Base-by-base conservation (phyloP, 2,797 vertebrate genomes). In the Prionace glauca region DNA sequence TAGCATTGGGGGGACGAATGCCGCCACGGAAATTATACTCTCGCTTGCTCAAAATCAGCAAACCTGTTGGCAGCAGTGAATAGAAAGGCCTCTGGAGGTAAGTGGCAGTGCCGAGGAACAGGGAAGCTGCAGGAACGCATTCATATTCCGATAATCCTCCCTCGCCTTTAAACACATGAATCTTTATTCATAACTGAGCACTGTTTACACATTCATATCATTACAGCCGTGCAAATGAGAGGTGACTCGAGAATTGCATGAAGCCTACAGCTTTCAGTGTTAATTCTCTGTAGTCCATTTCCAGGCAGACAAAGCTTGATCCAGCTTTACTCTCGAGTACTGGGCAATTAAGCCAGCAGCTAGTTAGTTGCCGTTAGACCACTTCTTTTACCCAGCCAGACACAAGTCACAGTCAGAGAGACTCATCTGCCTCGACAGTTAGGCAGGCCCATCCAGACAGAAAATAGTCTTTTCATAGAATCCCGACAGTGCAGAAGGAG, bases 261-360 rank as follows among this genome's bases (percentile, higher is more conserved):
- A 90, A 65, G 87, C 87, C 87, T 90, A 65, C 56, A 90, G 29
- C 87, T 62, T 90, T 90, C 29, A 62, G 9, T n/a, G 87, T 90
- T 90, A 90, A 90, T n/a, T 90, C 87, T n/a, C 87, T 20, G 29
- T n/a, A 5, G 56, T 16, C 32, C 8, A 90, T 62, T 62, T 20
- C 60, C 87, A 90, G 60, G 16, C 26, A 90, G 87, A 50, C 14
- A 90, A 90, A 90, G 60, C 50, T 90, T 62, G 62, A 90, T 62
- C 14, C 56, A n/a, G 56, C 56, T n/a, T 90, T 65, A 62, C 60
- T 65, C 56, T 7, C 29, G 87, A 65, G 56, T 18, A n/a, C 87
- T 65, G 26, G 87, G 56, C 87, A 90, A 62, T 65, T n/a, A 90
- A 32, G 56, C 16, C 12, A 62, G 32, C 56, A n/a, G 29, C 32